Percentiles rank a stretch among this genome's conserved stretches.
Conservation (phyloP, 2,888 invertebrate genomes). For the Teleiodes luculella region DNA sequence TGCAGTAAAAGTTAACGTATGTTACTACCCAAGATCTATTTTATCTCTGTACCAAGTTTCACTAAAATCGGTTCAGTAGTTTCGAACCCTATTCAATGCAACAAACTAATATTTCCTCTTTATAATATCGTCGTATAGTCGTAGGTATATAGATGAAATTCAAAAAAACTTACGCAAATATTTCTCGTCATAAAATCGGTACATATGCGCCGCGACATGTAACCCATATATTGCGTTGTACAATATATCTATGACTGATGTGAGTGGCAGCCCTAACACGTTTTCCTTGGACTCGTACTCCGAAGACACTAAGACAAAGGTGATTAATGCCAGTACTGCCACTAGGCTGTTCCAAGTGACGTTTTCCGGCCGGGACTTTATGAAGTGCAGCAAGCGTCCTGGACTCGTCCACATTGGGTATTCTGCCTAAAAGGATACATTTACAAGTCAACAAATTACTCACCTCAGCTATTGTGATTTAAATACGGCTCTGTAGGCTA, state of each 20-base stretch:
- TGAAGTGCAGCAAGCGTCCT: background rate
- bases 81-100: no score
- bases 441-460: no score
- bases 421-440: background rate
- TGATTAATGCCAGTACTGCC: background rate
- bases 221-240: background rate
- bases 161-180: background rate
- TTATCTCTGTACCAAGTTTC: no score
- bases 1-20: no score
- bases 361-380: background rate
- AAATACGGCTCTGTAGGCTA: no score
- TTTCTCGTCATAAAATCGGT: no score
- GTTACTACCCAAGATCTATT: no score
- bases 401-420: background rate
- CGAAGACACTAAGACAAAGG: background rate
- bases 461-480: no score
- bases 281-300: background rate
- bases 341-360: background rate
- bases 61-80: no score
- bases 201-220: background rate
- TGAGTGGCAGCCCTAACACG: background rate
- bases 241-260: background rate
- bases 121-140: no score
- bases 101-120: no score
- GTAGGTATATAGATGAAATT: background rate